These are phyloP conservation scores for Chaitophorus viminalis DNA, from an alignment of 2,888 invertebrate genomes.

Conservation along the genomic window DNA sequence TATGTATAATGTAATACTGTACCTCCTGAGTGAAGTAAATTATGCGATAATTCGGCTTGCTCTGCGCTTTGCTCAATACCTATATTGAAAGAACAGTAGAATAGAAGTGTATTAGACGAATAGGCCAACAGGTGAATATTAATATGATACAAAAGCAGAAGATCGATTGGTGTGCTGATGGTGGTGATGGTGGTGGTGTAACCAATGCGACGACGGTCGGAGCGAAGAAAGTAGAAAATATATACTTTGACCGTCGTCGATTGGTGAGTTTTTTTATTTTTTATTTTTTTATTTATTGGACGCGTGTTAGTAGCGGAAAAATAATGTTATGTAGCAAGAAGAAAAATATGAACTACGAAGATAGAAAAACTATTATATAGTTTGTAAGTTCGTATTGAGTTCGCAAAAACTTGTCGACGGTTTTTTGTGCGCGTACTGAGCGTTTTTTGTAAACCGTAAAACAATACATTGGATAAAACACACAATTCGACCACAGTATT, in stretches of 20 bases:
- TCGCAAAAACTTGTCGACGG: too few species aligned
- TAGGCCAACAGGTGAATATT: constrained; percentile 2
- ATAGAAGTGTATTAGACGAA: constrained; percentile 65
- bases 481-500: too few species aligned
- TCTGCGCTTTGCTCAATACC: constrained; percentile 82
- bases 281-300: neutral
- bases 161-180: neutral
- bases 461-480: too few species aligned
- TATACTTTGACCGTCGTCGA: neutral
- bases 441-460: too few species aligned
- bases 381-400: too few species aligned
- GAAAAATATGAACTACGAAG: neutral
- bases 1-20: constrained; percentile 47
- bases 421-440: too few species aligned
- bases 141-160: constrained; percentile 34
- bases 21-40: constrained; percentile 86
- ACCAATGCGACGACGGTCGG: neutral
- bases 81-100: constrained; percentile 68
- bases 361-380: neutral
- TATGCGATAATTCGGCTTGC: constrained; percentile 85
- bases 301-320: constrained; percentile 15
- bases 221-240: neutral
- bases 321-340: neutral
- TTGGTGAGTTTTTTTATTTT: neutral
- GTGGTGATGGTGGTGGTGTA: neutral